Evolutionary conservation across 2,113 vertebrate species (phyloP).

Genomic region (Corythornis cristatus): DNA sequence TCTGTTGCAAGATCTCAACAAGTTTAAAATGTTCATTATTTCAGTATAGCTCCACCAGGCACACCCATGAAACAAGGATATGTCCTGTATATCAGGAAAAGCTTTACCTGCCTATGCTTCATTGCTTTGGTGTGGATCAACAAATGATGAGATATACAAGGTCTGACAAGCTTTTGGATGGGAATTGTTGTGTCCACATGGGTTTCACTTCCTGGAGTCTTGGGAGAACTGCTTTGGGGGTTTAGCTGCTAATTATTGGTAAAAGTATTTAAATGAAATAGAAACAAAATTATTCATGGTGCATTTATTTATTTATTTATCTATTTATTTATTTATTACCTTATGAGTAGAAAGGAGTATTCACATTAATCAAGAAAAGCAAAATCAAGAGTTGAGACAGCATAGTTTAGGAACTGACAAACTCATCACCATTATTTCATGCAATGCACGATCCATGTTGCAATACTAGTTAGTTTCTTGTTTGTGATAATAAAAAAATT

Average conservation of each 20-base stretch:
- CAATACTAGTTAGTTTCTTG: background rate
- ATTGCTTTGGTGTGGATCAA: background rate
- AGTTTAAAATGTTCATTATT: background rate
- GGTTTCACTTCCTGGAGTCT: background rate
- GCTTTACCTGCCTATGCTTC: background rate
- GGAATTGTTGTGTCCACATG: background rate
- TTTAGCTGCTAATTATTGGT: background rate
- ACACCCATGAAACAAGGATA: background rate
- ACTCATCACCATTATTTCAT: background rate
- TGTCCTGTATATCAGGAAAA: background rate
- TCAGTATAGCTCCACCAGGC: background rate
- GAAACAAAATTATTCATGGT: background rate
- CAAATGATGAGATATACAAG: background rate
- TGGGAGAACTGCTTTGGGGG: background rate
- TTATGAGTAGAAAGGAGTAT: background rate
- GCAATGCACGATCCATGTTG: background rate
- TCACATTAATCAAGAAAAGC: background rate
- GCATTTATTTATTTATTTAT: background rate
- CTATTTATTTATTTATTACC: background rate
- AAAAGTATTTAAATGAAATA: background rate
- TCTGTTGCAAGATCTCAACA: background rate
- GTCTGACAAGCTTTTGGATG: background rate
- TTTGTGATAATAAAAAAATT: background rate
- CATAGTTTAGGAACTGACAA: background rate
- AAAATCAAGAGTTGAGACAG: background rate